Evolutionary conservation across 2,888 invertebrate genomes (phyloP), one percentile per base, ranked within the genome.

Genomic region (Eristalis tenax): DNA sequence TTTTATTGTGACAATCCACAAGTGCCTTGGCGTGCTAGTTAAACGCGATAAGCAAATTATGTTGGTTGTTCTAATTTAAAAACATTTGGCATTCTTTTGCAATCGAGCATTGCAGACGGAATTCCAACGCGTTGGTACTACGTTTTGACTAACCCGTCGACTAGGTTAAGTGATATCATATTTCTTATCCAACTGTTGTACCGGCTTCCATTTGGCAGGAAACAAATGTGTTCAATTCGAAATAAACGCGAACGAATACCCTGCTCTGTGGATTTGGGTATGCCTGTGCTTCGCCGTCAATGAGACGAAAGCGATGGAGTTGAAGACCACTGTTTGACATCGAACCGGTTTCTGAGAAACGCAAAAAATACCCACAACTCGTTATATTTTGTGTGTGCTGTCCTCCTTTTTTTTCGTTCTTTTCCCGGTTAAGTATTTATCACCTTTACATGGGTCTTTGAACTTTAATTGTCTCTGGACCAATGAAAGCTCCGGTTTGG

Each of bases 381-480:
- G 83, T 71, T 79, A 63, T 68, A 18, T 50, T 50, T 82, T 74
- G 65, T 79, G 26, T 75, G 74, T 59, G 82, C 38, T 70, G 23
- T 69, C 23, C 38, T 28, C 56, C 18, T 78, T 57, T 18, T 50
- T n/a, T 50, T 50, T 50, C 18, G n/a, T 2, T 56, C 80, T 65
- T 73, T 38, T 56, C 10, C 57, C 64, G n/a, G n/a, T 57, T 70
- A 66, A 77, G 76, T 83, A 66, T 71, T 87, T 79, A 83, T 83
- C 86, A 79, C 83, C 65, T 79, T 75, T 75, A 65, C 61, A 75
- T 83, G 79, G 83, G 83, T 83, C 86, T 87, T 87, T 87, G 83
- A 87, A 87, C 83, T 79, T 83, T 76, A 83, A 79, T 66, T 77
- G 65, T 71, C 18, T 63, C 63, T 50, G 32, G 43, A 15, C 32